Evolutionary conservation across 2,888 invertebrate species (phyloP), one percentile per base, ranked within the genome.

Genomic region (Volucella inflata): DNA sequence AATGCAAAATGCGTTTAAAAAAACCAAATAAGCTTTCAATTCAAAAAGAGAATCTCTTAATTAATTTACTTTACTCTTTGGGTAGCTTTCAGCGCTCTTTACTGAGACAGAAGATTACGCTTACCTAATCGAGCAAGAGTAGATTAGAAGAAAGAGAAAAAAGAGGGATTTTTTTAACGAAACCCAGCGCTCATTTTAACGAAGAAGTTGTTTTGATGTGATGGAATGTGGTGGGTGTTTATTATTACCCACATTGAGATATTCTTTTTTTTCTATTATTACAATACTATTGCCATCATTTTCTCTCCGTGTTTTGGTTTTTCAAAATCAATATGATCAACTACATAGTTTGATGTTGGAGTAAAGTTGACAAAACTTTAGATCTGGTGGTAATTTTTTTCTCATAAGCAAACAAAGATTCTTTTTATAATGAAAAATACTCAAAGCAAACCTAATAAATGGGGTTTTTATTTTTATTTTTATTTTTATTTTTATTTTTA

Each of bases 221-320:
- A 75, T 78, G 77, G 78, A 72, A 72, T 79, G 78, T 51, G 50
- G 59, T 78, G 64, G 64, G 64, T 71, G 64, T 71, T 70, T 68
- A 53, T 62, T 76, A 60, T 67, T 60, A 67, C 51, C 59, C 42
- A 51, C 38, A 42, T 48, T 50, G 38, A 42, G n/a, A n/a, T 50
- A 16, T 36, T 42, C 8, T 30, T 36, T 38, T 46, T 44, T 21
- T 65, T 50, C 40, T 50, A 16, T 16, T 50, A 40, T 17, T 12
- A 42, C n/a, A n/a, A 9, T 10, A 21, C 40, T 53, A 8, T 14
- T 42, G 14, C 17, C 11, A 21, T 12, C 2, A 12, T 17, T 12
- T 44, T 60, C 36, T 62, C 38, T 16, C 40, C 1, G 8, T 40
- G 8, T 12, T 3, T 51, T 51, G 1, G 17, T 40, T 38, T 30